These are phyloP conservation scores for Australoheros facetus DNA, from an alignment of 2,797 vertebrate species.

Conservation along the genomic window DNA sequence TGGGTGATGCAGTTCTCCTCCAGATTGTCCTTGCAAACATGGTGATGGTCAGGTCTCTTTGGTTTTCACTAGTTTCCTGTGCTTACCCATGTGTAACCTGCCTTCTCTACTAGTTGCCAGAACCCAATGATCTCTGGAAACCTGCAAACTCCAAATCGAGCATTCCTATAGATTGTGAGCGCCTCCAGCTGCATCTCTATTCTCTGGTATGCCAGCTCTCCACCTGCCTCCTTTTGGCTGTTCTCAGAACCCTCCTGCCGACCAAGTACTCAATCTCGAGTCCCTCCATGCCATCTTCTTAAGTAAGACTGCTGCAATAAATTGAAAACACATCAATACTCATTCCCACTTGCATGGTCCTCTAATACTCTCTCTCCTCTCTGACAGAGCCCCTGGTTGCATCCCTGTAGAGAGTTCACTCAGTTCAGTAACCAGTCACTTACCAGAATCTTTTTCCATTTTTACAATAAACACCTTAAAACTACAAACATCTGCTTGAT, in stretches of 20 bases:
- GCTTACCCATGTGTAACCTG: background rate
- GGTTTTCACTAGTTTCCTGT: background rate
- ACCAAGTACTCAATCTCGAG: no score
- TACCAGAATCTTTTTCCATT: background rate
- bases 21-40: background rate
- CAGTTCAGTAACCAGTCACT: fast-evolving
- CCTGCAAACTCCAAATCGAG: no score
- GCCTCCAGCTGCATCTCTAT: no score
- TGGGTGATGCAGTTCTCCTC: background rate
- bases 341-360: background rate
- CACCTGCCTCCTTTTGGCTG: background rate
- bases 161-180: no score
- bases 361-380: background rate
- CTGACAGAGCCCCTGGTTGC: background rate
- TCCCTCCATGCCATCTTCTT: background rate
- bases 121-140: background rate
- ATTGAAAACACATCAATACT: background rate
- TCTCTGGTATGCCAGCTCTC: no score
- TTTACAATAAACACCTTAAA: background rate
- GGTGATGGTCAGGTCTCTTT: background rate
- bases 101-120: background rate
- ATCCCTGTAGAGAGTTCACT: background rate
- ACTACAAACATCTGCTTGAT: background rate
- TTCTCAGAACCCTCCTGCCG: fast-evolving
- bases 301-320: background rate